phyloP scores from a whole-genome alignment of 2,113 vertebrate species.

The Boulengeromyrus knoepffleri region DNA sequence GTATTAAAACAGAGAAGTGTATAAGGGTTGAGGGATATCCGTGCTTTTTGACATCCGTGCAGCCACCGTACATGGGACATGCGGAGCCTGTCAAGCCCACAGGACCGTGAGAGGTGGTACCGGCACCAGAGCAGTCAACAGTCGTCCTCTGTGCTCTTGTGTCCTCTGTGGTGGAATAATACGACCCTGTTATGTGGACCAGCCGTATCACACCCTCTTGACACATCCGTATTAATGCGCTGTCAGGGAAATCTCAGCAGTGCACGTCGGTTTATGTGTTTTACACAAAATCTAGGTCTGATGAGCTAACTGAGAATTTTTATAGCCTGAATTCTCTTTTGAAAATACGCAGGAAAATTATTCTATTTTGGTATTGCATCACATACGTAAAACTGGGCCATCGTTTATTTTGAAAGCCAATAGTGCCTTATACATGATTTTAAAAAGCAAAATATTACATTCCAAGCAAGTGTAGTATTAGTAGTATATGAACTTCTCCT shows the following conservation, averaged over 20 bases:
- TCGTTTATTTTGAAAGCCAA: not conserved
- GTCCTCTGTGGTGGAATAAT: not conserved
- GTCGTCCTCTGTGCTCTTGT: not conserved
- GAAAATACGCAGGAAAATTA: not conserved
- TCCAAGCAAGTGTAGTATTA: not conserved
- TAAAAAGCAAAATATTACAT: not conserved
- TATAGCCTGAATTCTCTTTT: not conserved
- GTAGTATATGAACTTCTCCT: not conserved
- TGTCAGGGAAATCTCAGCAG: not conserved
- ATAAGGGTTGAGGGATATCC: not conserved
- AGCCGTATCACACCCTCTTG: not conserved
- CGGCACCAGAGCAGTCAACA: not conserved
- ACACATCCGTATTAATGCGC: not conserved
- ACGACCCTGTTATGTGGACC: not conserved
- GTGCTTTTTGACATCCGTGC: not conserved
- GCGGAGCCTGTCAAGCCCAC: not conserved
- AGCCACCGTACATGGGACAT: not conserved
- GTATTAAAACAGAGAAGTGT: not conserved
- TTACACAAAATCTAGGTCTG: not conserved
- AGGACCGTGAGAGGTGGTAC: not conserved
- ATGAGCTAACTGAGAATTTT: not conserved
- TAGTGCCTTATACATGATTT: not conserved
- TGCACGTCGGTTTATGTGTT: not conserved
- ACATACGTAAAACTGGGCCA: not conserved
- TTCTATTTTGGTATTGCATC: not conserved